phyloP scores from a whole-genome alignment of 2,888 invertebrate species.

The Buathra laborator region DNA sequence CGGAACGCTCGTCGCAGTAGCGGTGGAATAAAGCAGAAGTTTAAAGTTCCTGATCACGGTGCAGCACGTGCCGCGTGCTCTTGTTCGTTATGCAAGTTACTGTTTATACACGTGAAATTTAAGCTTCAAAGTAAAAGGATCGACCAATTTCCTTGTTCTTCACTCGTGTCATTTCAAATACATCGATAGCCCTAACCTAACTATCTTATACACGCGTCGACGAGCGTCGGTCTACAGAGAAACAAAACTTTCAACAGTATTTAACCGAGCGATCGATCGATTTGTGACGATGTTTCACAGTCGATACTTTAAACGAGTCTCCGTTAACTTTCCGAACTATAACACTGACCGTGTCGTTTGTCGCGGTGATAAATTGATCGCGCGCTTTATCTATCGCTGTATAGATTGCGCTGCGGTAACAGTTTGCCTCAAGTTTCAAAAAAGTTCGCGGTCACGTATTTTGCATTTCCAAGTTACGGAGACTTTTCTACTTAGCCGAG shows the following conservation, averaged over 20 bases:
- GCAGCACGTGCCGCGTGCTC: neutral
- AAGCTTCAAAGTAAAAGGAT: neutral
- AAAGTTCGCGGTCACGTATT: neutral
- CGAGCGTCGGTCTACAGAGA: neutral
- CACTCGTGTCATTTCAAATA: neutral
- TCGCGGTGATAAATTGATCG: neutral
- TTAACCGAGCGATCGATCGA: too few species aligned
- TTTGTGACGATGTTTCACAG: too few species aligned
- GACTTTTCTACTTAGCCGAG: neutral
- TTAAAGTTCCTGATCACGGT: constrained; percentile 29
- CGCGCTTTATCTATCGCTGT: neutral
- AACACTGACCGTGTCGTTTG: neutral
- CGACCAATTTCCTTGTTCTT: neutral
- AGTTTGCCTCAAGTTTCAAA: neutral
- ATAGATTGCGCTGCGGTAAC: neutral
- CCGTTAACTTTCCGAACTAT: neutral
- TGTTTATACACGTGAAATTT: neutral
- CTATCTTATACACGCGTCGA: neutral
- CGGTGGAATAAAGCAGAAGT: neutral
- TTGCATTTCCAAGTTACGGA: neutral
- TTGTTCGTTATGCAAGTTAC: neutral
- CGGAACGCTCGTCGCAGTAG: neutral
- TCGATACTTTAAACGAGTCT: neutral
- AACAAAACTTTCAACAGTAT: too few species aligned
- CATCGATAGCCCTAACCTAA: neutral